These are phyloP conservation scores for Microctenopoma stevenorrisi DNA, from an alignment of 2,797 vertebrate genomes.

Conservation along the genomic window DNA sequence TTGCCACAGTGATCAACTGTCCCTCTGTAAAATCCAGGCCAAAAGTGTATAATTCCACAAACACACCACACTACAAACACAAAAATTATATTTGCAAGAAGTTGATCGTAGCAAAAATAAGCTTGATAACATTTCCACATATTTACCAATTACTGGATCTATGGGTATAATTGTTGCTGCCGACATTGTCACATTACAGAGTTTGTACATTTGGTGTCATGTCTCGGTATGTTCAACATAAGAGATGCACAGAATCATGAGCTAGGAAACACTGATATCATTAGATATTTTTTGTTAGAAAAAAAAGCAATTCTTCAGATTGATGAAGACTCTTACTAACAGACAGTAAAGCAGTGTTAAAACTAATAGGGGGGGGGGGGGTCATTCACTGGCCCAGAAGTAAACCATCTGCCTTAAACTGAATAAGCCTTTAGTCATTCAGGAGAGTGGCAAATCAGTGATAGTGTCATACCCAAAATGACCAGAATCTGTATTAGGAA, in stretches of 20 bases:
- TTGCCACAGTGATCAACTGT: not conserved
- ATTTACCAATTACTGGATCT: not conserved
- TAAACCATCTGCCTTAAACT: not conserved
- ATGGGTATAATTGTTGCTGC: not conserved
- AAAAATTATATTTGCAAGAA: not conserved
- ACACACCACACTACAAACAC: not conserved
- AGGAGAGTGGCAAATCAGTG: not conserved
- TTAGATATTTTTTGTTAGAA: constrained; percentile 8
- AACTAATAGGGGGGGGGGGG: constrained; percentile 27
- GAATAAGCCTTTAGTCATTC: not conserved
- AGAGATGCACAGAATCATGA: constrained; percentile 2
- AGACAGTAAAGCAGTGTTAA: constrained; percentile 4
- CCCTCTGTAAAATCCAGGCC: not conserved
- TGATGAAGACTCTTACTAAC: constrained; percentile 10
- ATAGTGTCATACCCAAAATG: not conserved
- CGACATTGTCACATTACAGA: constrained; percentile 3
- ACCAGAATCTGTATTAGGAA: too few relatives aligned
- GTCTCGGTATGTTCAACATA: not conserved
- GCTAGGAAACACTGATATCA: not conserved
- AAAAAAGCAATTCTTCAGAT: constrained; percentile 3
- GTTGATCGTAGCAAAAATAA: not conserved
- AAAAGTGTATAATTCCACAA: not conserved
- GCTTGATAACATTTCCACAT: not conserved
- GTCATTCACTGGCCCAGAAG: not conserved
- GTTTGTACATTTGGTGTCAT: not conserved